phyloP scores from a whole-genome alignment of 2,113 vertebrate genomes.

The Grantiella picta region DNA sequence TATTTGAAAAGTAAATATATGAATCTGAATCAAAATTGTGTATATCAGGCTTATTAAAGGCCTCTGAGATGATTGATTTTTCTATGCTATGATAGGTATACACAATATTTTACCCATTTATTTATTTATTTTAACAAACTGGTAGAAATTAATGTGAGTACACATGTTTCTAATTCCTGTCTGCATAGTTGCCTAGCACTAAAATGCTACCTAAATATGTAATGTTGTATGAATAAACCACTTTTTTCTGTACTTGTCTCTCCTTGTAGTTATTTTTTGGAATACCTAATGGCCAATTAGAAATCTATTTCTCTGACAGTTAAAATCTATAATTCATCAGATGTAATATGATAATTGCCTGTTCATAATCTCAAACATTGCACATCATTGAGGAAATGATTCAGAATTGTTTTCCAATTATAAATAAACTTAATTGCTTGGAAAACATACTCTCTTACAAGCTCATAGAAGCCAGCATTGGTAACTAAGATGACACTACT shows the following conservation, averaged over 20 bases:
- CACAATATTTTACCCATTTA: background rate
- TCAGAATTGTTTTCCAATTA: constrained; percentile 54
- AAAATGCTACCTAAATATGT: background rate
- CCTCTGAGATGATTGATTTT: background rate
- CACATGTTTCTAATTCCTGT: background rate
- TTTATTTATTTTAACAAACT: background rate
- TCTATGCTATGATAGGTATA: background rate
- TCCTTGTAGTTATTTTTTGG: background rate
- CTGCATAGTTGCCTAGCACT: background rate
- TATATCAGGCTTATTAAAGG: background rate
- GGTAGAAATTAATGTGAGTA: background rate
- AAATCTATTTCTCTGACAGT: constrained; percentile 34
- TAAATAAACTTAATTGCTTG: constrained; percentile 52
- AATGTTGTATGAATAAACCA: background rate
- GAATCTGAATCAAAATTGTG: background rate
- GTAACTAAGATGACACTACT: constrained; percentile 1
- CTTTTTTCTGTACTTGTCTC: background rate
- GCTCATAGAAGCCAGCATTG: background rate
- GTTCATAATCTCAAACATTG: constrained; percentile 12
- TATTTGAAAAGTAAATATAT: background rate
- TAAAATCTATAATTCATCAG: constrained; percentile 40
- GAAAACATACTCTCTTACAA: constrained; percentile 35
- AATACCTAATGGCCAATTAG: constrained; percentile 19
- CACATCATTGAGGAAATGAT: constrained; percentile 20
- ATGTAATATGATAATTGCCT: constrained; percentile 11